phyloP scores from a whole-genome alignment of 1,140 invertebrate species.

The Fopius arisanus region DNA sequence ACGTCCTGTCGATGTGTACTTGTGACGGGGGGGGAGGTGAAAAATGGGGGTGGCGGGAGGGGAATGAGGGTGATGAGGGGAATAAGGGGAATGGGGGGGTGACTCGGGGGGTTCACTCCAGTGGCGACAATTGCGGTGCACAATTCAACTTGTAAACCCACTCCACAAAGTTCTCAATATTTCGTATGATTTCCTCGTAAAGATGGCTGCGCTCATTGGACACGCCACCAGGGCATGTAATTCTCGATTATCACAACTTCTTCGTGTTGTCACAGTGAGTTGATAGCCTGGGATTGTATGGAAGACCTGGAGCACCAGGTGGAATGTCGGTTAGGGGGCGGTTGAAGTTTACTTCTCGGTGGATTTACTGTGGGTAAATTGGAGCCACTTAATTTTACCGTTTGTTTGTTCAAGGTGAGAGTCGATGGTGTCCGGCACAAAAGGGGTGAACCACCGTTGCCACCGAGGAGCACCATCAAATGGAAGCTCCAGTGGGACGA shows the following conservation, averaged over 20 bases:
- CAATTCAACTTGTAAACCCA: no score
- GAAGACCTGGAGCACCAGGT: no score
- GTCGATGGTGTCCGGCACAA: background rate
- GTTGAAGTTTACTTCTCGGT: background rate
- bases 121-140: no score
- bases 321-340: background rate
- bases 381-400: background rate
- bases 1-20: background rate
- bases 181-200: conserved; percentile 30
- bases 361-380: background rate
- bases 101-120: no score
- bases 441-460: background rate
- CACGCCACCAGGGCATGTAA: conserved; percentile 56
- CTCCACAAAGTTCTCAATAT: no score
- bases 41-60: background rate
- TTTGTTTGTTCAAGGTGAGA: background rate
- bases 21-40: conserved; percentile 1
- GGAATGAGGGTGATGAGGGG: background rate
- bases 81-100: no score
- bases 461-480: background rate
- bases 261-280: conserved; percentile 46
- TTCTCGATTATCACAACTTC: conserved; percentile 15
- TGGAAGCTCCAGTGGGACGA: conserved; percentile 30
- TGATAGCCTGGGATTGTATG: background rate
- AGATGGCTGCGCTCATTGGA: conserved; percentile 71